These are phyloP conservation scores for Pseudococcus viburni DNA, from an alignment of 2,888 invertebrate genomes.

Conservation along the genomic window DNA sequence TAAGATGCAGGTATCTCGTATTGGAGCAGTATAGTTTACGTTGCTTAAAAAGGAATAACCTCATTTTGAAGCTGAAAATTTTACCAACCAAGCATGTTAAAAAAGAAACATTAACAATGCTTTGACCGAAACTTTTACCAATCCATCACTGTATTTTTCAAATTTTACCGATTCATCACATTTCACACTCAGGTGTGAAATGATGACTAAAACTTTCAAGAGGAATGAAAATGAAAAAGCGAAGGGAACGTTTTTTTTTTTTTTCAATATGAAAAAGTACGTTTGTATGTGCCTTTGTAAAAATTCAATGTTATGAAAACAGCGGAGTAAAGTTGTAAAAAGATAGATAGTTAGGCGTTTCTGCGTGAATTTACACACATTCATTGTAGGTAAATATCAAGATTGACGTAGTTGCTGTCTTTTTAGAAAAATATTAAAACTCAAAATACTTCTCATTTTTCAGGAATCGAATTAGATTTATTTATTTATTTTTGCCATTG, in stretches of 20 bases:
- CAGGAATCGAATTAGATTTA: too few species aligned
- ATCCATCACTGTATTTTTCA: background rate
- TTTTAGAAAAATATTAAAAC: background rate
- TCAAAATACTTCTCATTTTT: too few species aligned
- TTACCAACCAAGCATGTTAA: background rate
- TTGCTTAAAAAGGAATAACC: background rate
- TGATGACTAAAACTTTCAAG: slow-evolving; percentile 18
- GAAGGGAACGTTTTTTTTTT: background rate
- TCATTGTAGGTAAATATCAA: background rate
- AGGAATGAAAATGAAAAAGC: background rate
- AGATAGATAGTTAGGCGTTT: background rate
- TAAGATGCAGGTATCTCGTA: background rate
- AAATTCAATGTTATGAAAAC: background rate
- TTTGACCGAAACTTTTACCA: background rate
- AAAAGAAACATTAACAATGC: slow-evolving; percentile 12
- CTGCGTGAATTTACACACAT: background rate
- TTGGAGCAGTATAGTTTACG: too few species aligned
- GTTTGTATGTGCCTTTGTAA: background rate
- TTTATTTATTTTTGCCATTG: too few species aligned
- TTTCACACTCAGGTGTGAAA: background rate
- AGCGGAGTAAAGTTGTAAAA: background rate
- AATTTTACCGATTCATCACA: slow-evolving; percentile 13
- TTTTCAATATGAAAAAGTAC: background rate
- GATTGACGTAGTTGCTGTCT: background rate
- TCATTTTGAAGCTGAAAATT: background rate